A percentile compares a stretch with the other conserved stretches of the same genome.
Conservation (phyloP, 2,113 vertebrate genomes). For the Pipra filicauda region DNA sequence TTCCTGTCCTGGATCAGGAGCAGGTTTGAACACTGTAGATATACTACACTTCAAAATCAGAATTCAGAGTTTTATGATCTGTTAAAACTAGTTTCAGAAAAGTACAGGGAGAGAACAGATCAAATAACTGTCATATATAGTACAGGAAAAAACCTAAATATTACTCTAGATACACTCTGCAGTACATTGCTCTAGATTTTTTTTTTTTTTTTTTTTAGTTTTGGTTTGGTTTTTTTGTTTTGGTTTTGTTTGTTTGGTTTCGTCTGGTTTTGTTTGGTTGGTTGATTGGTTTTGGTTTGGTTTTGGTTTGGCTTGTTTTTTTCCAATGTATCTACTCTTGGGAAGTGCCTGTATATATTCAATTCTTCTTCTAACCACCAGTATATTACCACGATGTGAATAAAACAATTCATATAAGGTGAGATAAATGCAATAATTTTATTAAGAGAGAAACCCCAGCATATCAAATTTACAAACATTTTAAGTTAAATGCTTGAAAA, state of each 20-base stretch:
- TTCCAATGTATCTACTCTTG: neutral
- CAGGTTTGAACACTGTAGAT: neutral
- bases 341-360: neutral
- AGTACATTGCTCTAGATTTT: neutral
- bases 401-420: neutral
- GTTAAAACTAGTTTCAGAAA: neutral
- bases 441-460: neutral
- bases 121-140: neutral
- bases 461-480: neutral
- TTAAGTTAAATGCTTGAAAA: conserved; percentile 26
- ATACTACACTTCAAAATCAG: neutral
- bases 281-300: neutral
- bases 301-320: neutral
- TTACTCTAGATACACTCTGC: neutral
- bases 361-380: neutral
- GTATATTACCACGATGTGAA: neutral
- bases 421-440: neutral
- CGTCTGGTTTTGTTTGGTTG: neutral
- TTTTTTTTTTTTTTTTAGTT: neutral
- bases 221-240: neutral
- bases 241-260: neutral
- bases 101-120: neutral
- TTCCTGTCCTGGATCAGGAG: neutral
- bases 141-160: neutral
- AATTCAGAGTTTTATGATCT: neutral